phyloP scores from a whole-genome alignment of 2,113 vertebrate genomes.

The Phocoena phocoena region DNA sequence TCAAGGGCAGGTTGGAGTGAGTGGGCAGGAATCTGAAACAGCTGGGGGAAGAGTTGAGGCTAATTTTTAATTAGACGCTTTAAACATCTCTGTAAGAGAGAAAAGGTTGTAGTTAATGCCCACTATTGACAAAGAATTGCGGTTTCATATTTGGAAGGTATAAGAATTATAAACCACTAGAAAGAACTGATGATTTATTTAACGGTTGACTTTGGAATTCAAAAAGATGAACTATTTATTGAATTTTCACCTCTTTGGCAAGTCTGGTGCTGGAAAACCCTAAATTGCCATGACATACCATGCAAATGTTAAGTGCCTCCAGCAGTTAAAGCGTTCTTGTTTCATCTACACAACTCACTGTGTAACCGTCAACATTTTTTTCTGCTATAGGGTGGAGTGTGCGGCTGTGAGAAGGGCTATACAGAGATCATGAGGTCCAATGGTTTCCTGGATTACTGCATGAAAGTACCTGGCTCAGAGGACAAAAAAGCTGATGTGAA shows the following conservation, averaged over 20 bases:
- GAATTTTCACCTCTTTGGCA: constrained; percentile 24
- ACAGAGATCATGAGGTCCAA: constrained; percentile 96
- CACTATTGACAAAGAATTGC: not conserved
- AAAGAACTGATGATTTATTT: constrained; percentile 16
- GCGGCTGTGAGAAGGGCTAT: constrained; percentile 95
- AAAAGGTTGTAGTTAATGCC: not conserved
- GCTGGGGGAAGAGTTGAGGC: not conserved
- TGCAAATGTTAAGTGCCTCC: not conserved
- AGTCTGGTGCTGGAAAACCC: not conserved
- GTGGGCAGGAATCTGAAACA: not conserved
- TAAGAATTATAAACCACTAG: not conserved
- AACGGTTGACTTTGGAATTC: constrained; percentile 26
- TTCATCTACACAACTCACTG: not conserved
- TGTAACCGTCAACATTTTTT: constrained; percentile 43
- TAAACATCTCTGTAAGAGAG: not conserved
- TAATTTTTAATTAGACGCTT: constrained; percentile 8
- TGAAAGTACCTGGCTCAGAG: constrained; percentile 94
- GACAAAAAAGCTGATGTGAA: constrained; percentile 98
- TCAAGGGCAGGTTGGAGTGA: not conserved
- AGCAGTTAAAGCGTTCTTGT: not conserved
- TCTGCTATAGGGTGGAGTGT: constrained; percentile 91
- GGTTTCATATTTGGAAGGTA: not conserved
- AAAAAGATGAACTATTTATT: not conserved
- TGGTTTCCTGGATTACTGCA: constrained; percentile 98
- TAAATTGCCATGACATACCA: not conserved